These are phyloP conservation scores for Patella vulgata DNA, from an alignment of 1,140 invertebrate genomes.

Conservation along the genomic window DNA sequence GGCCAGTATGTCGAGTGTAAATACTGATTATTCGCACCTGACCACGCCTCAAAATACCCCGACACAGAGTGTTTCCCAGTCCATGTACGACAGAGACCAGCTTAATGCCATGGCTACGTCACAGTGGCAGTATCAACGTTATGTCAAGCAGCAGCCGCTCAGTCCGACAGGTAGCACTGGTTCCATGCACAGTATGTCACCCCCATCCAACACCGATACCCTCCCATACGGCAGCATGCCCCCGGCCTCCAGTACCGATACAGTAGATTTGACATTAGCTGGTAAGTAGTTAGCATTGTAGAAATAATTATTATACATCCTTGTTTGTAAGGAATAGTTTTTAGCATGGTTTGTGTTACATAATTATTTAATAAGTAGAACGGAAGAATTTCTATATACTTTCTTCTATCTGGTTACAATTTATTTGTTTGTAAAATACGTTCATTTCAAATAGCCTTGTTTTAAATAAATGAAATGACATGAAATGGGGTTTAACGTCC, in stretches of 20 bases:
- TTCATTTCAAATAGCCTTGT: not conserved
- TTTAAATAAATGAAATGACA: not conserved
- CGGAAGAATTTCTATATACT: not conserved
- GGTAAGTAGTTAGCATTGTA: slow-evolving; percentile 35
- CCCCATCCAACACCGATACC: slow-evolving; percentile 51
- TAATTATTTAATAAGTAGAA: not conserved
- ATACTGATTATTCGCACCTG: slow-evolving; percentile 38
- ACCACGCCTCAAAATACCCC: slow-evolving; percentile 13
- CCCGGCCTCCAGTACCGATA: slow-evolving; percentile 38
- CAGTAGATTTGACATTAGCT: slow-evolving; percentile 59
- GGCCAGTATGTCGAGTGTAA: slow-evolving; percentile 30
- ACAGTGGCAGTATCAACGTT: slow-evolving; percentile 36
- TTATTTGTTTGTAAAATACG: not conserved
- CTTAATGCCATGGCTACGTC: slow-evolving; percentile 14
- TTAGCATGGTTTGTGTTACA: not conserved
- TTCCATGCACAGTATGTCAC: slow-evolving; percentile 61
- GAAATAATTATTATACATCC: not conserved
- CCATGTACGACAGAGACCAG: slow-evolving; percentile 43
- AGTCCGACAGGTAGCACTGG: slow-evolving; percentile 64
- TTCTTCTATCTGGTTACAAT: not conserved
- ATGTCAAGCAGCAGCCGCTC: slow-evolving; percentile 60
- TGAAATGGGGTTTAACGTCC: too few relatives aligned
- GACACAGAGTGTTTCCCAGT: slow-evolving; percentile 15
- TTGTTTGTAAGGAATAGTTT: slow-evolving; percentile 1
- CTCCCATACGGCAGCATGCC: slow-evolving; percentile 47